Evolutionary conservation across 2,113 vertebrate genomes (phyloP).

Genomic region (Origma solitaria): DNA sequence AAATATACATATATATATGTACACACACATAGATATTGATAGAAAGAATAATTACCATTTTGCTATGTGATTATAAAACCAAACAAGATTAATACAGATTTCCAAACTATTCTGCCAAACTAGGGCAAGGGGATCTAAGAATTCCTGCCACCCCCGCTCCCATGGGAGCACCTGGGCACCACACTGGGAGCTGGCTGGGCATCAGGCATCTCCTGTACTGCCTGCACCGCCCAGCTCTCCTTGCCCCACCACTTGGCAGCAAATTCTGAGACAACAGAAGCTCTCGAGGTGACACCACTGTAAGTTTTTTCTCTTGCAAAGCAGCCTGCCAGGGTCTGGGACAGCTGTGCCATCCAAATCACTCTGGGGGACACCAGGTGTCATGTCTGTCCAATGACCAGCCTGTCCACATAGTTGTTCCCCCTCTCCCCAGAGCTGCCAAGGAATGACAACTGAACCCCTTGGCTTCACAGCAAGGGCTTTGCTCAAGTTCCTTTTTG

Average conservation of each 20-base stretch:
- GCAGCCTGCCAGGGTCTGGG: neutral
- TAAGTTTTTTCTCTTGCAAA: neutral
- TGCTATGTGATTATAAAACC: neutral
- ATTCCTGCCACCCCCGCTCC: neutral
- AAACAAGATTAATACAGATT: neutral
- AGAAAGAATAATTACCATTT: slow-evolving; percentile 3
- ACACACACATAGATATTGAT: neutral
- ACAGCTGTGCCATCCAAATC: neutral
- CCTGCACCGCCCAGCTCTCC: accelerated
- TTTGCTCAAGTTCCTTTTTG: neutral
- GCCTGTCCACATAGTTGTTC: neutral
- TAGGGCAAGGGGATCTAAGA: neutral
- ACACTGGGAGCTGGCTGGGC: accelerated
- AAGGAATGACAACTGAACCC: neutral
- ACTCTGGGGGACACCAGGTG: neutral
- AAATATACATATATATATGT: neutral
- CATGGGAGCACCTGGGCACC: neutral
- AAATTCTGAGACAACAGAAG: neutral
- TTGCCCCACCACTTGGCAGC: neutral
- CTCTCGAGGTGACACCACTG: neutral
- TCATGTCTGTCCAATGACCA: neutral
- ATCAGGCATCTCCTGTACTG: neutral
- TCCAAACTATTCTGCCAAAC: neutral
- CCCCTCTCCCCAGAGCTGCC: neutral
- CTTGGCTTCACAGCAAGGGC: neutral